A percentile compares a stretch with the other conserved stretches of the same genome.
Evolutionary conservation across 2,888 invertebrate species (phyloP).

Genomic region (Cyclophora albipunctata): DNA sequence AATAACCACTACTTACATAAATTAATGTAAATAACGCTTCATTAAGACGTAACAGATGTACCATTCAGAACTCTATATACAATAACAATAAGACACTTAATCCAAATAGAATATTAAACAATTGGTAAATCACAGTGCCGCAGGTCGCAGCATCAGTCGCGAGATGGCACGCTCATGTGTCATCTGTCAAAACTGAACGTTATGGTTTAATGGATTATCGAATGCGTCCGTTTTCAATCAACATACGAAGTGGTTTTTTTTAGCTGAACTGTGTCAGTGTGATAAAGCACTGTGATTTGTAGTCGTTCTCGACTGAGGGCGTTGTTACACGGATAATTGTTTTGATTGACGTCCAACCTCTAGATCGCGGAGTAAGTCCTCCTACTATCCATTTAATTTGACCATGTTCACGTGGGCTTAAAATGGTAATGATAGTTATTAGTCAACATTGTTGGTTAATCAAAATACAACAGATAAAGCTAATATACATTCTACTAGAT

Average conservation of each 20-base stretch:
- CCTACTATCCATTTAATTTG: no score
- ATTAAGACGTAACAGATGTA: no score
- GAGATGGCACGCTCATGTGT: conserved; percentile 33
- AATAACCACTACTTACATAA: no score
- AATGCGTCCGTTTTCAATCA: conserved; percentile 53
- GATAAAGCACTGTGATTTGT: conserved; percentile 30
- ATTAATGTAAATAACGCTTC: no score
- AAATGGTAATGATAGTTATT: no score
- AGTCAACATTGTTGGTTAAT: no score
- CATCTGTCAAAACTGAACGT: conserved; percentile 54
- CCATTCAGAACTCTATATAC: no score
- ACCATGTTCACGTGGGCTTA: no score
- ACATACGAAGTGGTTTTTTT: conserved; percentile 42
- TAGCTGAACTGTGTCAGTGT: conserved; percentile 31
- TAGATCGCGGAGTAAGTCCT: neutral
- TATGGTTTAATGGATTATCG: conserved; percentile 56
- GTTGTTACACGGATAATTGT: conserved; percentile 29
- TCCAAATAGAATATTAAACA: neutral
- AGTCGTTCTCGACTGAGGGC: conserved; percentile 23
- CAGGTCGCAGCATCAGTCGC: conserved; percentile 41
- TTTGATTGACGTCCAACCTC: conserved; percentile 32
- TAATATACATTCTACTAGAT: no score
- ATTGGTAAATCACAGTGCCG: conserved; percentile 3
- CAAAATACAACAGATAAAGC: no score
- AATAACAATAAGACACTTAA: no score